phyloP scores from a whole-genome alignment of 2,888 invertebrate genomes.

The Germaria angustata region DNA sequence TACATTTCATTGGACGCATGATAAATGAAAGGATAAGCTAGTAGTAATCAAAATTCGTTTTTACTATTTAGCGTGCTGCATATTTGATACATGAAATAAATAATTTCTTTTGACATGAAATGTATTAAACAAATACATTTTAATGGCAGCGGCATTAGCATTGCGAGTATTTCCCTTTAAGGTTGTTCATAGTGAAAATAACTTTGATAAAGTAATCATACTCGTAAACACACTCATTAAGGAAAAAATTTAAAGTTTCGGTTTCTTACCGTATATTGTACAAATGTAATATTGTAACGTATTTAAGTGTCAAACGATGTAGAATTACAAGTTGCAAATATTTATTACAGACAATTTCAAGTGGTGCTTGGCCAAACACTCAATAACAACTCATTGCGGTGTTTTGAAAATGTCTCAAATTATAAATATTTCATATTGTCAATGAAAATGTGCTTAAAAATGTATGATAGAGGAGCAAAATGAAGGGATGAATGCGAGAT shows the following conservation, averaged over 20 bases:
- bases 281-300: no score
- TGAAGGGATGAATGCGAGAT: no score
- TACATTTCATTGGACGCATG: slow-evolving; percentile 71
- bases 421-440: no score
- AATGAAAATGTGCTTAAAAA: not conserved
- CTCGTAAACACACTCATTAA: not conserved
- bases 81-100: slow-evolving; percentile 66
- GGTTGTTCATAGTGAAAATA: not conserved
- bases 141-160: not conserved
- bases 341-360: not conserved
- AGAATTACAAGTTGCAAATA: not conserved
- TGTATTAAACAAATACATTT: slow-evolving; percentile 25
- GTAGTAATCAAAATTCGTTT: slow-evolving; percentile 4
- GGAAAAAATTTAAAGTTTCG: no score
- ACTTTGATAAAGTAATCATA: slow-evolving; percentile 2
- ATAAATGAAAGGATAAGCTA: slow-evolving; percentile 43
- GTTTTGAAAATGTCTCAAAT: not conserved
- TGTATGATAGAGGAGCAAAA: not conserved
- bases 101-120: slow-evolving; percentile 29
- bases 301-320: not conserved
- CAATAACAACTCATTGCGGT: not conserved
- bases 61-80: not conserved
- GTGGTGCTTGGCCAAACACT: slow-evolving; percentile 7
- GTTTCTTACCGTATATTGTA: no score
- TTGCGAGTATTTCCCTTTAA: not conserved